Conservation (phyloP, 2,888 invertebrate species). For the Chouioia cunea region DNA sequence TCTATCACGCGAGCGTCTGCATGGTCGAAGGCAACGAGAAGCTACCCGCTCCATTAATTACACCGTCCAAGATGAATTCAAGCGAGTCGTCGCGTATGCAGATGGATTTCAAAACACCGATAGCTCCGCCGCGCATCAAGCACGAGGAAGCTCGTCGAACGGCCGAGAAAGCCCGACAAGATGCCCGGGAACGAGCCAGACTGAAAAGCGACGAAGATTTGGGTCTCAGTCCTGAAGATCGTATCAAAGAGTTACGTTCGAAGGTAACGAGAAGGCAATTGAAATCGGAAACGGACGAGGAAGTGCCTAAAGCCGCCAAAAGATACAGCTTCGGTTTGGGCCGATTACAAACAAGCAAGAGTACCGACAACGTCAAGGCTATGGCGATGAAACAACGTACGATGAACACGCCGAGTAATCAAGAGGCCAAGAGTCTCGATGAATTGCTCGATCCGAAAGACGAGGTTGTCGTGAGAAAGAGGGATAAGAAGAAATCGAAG, state of each 20-base stretch:
- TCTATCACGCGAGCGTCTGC: conserved; percentile 10
- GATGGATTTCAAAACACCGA: conserved; percentile 69
- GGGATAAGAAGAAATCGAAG: conserved; percentile 71
- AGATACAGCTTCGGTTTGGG: conserved; percentile 56
- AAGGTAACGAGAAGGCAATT: conserved; percentile 65
- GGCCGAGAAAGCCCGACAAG: conserved; percentile 74
- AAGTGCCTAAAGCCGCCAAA: conserved; percentile 50
- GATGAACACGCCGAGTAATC: not conserved
- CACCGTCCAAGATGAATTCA: no score
- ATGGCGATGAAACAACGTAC: conserved; percentile 43
- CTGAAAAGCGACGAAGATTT: conserved; percentile 81
- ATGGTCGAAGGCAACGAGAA: not conserved
- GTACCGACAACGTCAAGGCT: conserved; percentile 64
- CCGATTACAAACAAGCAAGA: conserved; percentile 62
- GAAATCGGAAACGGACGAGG: conserved; percentile 53
- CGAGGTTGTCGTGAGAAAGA: conserved; percentile 58
- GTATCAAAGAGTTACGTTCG: conserved; percentile 71
- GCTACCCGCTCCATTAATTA: no score
- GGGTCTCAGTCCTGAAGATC: conserved; percentile 79
- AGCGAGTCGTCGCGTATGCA: not conserved
- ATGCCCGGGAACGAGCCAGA: conserved; percentile 76
- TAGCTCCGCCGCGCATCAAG: conserved; percentile 70
- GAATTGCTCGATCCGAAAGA: conserved; percentile 54
- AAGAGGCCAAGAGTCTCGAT: conserved; percentile 62
- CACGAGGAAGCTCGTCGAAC: conserved; percentile 70